Evolutionary conservation across 2,797 vertebrate species (phyloP), one percentile per base, ranked within the genome.

Genomic region (Gymnopithys bicolor): DNA sequence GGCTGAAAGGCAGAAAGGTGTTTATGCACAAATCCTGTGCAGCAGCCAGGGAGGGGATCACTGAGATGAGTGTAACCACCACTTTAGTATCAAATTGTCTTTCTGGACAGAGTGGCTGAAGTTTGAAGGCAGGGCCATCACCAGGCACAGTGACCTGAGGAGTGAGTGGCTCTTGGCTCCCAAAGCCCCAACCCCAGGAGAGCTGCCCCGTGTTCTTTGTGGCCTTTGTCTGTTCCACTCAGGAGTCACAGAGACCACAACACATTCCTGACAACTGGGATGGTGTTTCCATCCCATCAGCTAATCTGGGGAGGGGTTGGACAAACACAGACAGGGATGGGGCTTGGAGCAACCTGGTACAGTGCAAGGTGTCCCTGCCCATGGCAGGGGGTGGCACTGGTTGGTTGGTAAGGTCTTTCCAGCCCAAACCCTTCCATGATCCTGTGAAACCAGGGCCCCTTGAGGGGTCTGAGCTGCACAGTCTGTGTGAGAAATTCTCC

Each of bases 171-270:
- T 81, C 73, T 28, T 23, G 55, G 48, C 45, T 60, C 62, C 2
- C 37, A 73, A 81, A 74, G 83, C 86, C 85, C 63, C 2, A 17
- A 59, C 68, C 84, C 71, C 43, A 0, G 13, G 58, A 51, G 56
- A 70, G 33, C 64, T 64, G 23, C 4, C 9, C 11, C 19, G 9
- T 41, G 37, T 9, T 37, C 37, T 21, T 39, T 60, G 59, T 1
- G 12, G 86, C 67, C 56, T 87, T 84, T 73, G 70, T 78, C 60
- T 82, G 89, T 88, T 62, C 49, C 84, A 55, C 75, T 11, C 28
- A 8, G 11, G 52, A 35, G 12, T 22, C 80, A 2, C 1, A 8
- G 10, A 22, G 45, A 25, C 24, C 1, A 6, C 1, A 12, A 16
- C 37, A 32, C 39, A 27, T 22, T 73, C 69, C 71, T 51, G 52